Base-by-base conservation (phyloP, 2,113 vertebrate genomes). In the Crotophaga sulcirostris region DNA sequence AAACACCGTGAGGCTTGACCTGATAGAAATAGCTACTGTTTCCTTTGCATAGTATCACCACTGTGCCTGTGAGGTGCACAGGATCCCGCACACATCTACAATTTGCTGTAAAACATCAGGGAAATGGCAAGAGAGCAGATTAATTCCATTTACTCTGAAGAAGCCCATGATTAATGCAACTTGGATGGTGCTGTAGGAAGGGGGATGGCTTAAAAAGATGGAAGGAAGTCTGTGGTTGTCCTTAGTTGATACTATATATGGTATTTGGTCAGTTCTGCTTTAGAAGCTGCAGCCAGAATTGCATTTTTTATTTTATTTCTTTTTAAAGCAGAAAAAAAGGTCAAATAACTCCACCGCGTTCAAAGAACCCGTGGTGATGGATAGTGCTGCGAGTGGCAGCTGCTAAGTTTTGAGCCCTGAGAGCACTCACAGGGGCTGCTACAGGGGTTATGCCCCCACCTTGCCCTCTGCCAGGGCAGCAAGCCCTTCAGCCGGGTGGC, bases 241-340 rank as follows among this genome's bases (percentile, higher is more conserved):
- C 91, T 89, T 67, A 2, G 6, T 63, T 70, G 83, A 97, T 93
- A 40, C 96, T 97, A 96, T 95, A 95, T 89, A 95, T 96, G 96
- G 96, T 94, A 59, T 91, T 89, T 95, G 96, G 94, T 91, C 95
- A 95, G 94, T 91, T 20, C 83, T 84, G 73, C 84, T 84, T 7
- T 18, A 72, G 76, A 87, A 86, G 89, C 80, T 68, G 91, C 52
- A 93, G 95, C 94, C 89, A 96, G 91, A 31, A 44, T 52, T 2
- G 4, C 38, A 28, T 92, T 96, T n/a, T 95, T 96, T 84, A 92
- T 84, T 97, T 60, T 93, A 84, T 92, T 97, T 92, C 90, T 95
- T 84, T 77, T 63, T 42, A 84, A 90, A 96, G 76, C 73, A 86
- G 45, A 15, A 68, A 69, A 84, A 54, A 56, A 56, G 83, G 80